Base-by-base conservation (phyloP, 2,113 vertebrate species). In the Pungitius pungitius region DNA sequence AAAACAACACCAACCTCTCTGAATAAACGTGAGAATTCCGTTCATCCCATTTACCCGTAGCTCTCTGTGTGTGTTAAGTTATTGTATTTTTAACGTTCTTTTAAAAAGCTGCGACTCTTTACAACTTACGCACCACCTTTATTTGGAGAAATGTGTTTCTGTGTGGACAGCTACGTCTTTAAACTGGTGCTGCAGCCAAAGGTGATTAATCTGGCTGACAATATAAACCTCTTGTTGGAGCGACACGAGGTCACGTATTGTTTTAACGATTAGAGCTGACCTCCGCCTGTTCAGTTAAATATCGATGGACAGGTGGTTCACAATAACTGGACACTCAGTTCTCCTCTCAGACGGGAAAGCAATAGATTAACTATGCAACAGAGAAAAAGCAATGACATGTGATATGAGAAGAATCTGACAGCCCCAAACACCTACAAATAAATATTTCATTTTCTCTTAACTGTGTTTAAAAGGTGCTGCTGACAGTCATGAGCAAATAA, bases 161-260 rank as follows among this genome's bases (percentile, higher is more conserved):
- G 26, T 37, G 49, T 63, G 80, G 45, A 61, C 45, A 67, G 58
- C n/a, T n/a, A 51, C 64, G 61, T n/a, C n/a, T n/a, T n/a, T n/a
- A n/a, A n/a, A n/a, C n/a, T 59, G 69, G 24, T 42, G 26, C 30
- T 66, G 49, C 60, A 68, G 74, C 80, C 75, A 78, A 80, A 51
- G 55, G 22, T 12, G 14, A 67, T 63, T 69, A 56, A 75, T 69
- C 56, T 75, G 87, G 67, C 73, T 88, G 76, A 85, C 62, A 79
- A 89, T 87, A 83, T 70, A 88, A 85, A 87, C 57, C 81, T 66
- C n/a, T 68, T 20, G 40, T 26, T 78, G 65, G 64, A 76, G 52
- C 81, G 61, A 73, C 40, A 76, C 27, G 35, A 10, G 37, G 15
- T 87, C n/a, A n/a, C n/a, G n/a, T n/a, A n/a, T n/a, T n/a, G n/a